phyloP scores from a whole-genome alignment of 2,888 invertebrate genomes.

The Napeogenes sylphis region DNA sequence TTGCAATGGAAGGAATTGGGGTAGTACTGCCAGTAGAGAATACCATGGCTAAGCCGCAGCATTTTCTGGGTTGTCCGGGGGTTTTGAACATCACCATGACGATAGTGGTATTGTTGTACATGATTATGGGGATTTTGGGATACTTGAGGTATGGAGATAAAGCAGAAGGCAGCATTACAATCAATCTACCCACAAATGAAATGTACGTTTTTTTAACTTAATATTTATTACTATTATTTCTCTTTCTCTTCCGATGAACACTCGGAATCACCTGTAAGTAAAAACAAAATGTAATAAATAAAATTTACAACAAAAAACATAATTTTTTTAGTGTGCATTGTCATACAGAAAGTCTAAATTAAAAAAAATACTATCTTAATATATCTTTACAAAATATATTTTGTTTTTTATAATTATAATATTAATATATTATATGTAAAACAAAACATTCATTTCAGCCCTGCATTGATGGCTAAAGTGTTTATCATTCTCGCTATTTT shows the following conservation, averaged over 20 bases:
- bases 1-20: slow-evolving; percentile 98
- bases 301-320: no score
- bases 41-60: slow-evolving; percentile 89
- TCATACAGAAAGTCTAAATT: no score
- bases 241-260: no score
- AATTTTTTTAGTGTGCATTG: no score
- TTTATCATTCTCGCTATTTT: slow-evolving; percentile 93
- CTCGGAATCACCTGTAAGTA: no score
- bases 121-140: slow-evolving; percentile 92
- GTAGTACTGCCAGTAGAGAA: slow-evolving; percentile 95
- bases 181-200: slow-evolving; percentile 84
- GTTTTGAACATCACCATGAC: slow-evolving; percentile 93
- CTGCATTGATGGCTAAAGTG: slow-evolving; percentile 86
- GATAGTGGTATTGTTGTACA: slow-evolving; percentile 87
- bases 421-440: background rate
- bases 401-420: background rate
- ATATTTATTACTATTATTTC: no score
- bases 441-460: slow-evolving; percentile 61
- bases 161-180: slow-evolving; percentile 86
- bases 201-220: slow-evolving; percentile 72
- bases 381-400: background rate
- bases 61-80: slow-evolving; percentile 89
- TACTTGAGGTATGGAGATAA: slow-evolving; percentile 88
- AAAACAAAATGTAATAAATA: no score
- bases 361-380: background rate